Evolutionary conservation across 2,113 vertebrate species (phyloP), one percentile per base, ranked within the genome.

Genomic region (Lathamus discolor): DNA sequence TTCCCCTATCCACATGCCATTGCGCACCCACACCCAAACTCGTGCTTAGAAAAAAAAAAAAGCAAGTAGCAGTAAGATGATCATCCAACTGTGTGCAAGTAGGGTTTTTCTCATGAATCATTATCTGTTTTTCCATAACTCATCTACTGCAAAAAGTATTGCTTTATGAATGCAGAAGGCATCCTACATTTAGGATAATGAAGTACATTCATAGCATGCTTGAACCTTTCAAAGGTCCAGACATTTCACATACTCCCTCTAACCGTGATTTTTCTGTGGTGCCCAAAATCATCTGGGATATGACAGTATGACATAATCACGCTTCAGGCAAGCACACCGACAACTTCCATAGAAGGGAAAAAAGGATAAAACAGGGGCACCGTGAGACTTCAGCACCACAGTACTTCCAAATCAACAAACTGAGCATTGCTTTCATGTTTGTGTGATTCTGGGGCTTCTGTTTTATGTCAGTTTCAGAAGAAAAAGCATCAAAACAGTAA

Each of bases 81-180:
- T 90, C 90, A 91, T 70, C 91, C 37, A 95, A 92, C 80, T 91
- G 82, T 89, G 72, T 74, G 77, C 79, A 96, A 95, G 95, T 35
- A 88, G 83, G 46, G 66, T 63, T 90, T 93, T 96, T 84, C 90
- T 95, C 75, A 86, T 88, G 84, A 96, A 95, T 91, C 96, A 91
- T 95, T 95, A 97, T 91, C 95, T 95, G 54, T 87, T 97, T 98
- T 96, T 96, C 82, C 78, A 68, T 95, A 81, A 85, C 62, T 95
- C 79, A 96, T 67, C 90, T 79, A 66, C 62, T 57, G 89, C 82
- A 91, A 94, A 85, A 92, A 76, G 62, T 29, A 92, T 66, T 74
- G 54, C 88, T 92, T 93, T 96, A 88, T 93, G 91, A 96, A 95
- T 94, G 87, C 84, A 84, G 76, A 86, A 95, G 63, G 51, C 96